Percentiles rank a stretch among this genome's conserved stretches.
These are phyloP conservation scores for Sinocyclocheilus maitianheensis DNA, from an alignment of 2,113 vertebrate genomes.

Conservation along the genomic window DNA sequence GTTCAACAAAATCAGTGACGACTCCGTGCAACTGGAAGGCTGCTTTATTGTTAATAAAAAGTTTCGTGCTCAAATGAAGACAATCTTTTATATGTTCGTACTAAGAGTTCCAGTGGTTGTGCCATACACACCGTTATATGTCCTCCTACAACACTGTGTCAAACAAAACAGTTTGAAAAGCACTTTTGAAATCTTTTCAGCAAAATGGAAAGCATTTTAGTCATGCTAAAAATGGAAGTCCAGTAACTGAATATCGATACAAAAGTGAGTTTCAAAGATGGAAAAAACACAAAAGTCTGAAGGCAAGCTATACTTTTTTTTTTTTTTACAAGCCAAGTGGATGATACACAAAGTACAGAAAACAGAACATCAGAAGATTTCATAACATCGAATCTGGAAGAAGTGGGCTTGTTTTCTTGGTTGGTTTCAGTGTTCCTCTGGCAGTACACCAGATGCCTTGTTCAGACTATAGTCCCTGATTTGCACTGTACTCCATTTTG, in stretches of 20 bases:
- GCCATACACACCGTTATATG: conserved; percentile 81
- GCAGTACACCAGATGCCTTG: conserved; percentile 68
- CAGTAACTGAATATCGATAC: conserved; percentile 73
- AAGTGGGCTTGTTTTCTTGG: conserved; percentile 63
- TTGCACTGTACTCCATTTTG: conserved; percentile 68
- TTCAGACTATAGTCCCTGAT: conserved; percentile 68
- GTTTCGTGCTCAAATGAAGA: conserved; percentile 85
- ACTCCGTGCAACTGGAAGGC: conserved; percentile 78
- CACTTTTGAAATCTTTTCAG: conserved; percentile 74
- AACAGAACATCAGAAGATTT: conserved; percentile 62
- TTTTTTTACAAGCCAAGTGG: conserved; percentile 78
- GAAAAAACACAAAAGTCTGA: conserved; percentile 73
- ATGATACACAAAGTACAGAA: conserved; percentile 78
- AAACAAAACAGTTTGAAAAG: conserved; percentile 82
- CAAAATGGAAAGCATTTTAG: conserved; percentile 69
- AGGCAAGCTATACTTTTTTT: conserved; percentile 72
- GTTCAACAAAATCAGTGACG: conserved; percentile 45
- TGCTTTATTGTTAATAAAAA: conserved; percentile 87
- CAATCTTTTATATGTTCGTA: conserved; percentile 82
- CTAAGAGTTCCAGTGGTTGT: conserved; percentile 81
- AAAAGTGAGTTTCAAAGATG: conserved; percentile 79
- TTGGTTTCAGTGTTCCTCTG: conserved; percentile 64
- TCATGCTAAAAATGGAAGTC: conserved; percentile 77
- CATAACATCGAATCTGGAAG: conserved; percentile 72
- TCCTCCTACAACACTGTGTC: conserved; percentile 76